Base-by-base conservation (phyloP, 1,140 invertebrate genomes). In the Eubasilissa regina region DNA sequence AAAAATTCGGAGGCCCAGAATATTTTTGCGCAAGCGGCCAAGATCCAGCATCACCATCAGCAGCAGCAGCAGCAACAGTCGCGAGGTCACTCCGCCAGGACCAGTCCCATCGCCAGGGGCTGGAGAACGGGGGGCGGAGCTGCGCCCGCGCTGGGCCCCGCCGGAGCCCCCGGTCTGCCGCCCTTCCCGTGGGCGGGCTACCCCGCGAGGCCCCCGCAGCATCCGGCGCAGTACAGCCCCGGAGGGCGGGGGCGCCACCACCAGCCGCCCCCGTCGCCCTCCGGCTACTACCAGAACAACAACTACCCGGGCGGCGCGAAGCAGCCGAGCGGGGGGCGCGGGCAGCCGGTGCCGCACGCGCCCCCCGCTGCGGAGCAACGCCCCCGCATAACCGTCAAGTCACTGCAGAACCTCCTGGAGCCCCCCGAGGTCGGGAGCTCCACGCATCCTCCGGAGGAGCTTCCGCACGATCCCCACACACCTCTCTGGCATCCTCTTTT, bases 401-500 rank as follows among this genome's bases (percentile, higher is more conserved):
- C 90, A n/a, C 87, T 91, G 43, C 90, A 90, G 44, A 91, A 92
- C 84, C 85, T 92, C 43, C 79, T 91, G 83, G 89, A 91, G 78
- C 90, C 90, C 15, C 88, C 90, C 3, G 90, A 92, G 83, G 90
- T 91, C 7, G 91, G 91, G 75, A 92, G 91, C 85, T 91, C 91
- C 10, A 92, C 91, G 17, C 86, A 87, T 68, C 83, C 86, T 8
- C 86, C 85, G 3, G 87, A 88, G 25, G 72, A 87, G 83, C 81
- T 86, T 85, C 86, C 84, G 11, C 87, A 88, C 83, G 88, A 89
- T 83, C 86, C 87, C 13, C 85, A 87, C 17, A 86, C 85, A 80
- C 88, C 87, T 77, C 84, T 89, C 66, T 89, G 89, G 89, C 88
- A 89, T 83, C 89, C 89, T 47, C 85, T 89, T 62, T 89, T 89